Evolutionary conservation across 1,140 invertebrate genomes (phyloP).

Genomic region (Idris sp.): DNA sequence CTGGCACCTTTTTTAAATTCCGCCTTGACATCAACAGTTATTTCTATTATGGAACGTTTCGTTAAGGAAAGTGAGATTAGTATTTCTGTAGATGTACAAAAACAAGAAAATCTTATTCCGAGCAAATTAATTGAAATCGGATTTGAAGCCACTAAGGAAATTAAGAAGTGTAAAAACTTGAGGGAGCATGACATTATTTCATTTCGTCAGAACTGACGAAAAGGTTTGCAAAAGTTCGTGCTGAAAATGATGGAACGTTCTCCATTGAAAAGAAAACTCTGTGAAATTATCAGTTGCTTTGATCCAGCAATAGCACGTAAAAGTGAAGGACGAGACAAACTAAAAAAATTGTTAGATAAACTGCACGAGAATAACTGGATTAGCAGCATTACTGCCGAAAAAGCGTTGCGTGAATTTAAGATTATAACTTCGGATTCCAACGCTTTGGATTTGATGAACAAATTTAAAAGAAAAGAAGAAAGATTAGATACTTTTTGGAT

Average conservation of each 20-base stretch:
- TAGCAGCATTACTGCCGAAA: slow-evolving; percentile 30
- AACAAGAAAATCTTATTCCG: slow-evolving; percentile 34
- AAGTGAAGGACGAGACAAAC: not conserved
- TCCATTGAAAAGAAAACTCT: slow-evolving; percentile 34
- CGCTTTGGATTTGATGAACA: slow-evolving; percentile 5
- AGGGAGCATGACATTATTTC: not conserved
- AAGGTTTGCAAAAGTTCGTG: slow-evolving; percentile 9
- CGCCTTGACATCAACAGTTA: no score
- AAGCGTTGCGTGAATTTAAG: slow-evolving; percentile 23
- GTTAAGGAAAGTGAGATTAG: no score
- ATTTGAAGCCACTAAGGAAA: slow-evolving; percentile 13
- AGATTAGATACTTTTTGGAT: slow-evolving; percentile 36
- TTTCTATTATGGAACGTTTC: slow-evolving; percentile 30
- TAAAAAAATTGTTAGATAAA: not conserved
- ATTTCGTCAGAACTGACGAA: slow-evolving; percentile 14
- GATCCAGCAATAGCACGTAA: slow-evolving; percentile 23
- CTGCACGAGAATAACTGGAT: slow-evolving; percentile 11
- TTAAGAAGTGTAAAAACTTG: slow-evolving; percentile 5
- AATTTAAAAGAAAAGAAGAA: slow-evolving; percentile 15
- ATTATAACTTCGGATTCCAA: slow-evolving; percentile 8
- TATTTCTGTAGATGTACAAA: slow-evolving; percentile 16
- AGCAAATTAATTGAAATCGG: slow-evolving; percentile 16
- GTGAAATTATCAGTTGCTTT: slow-evolving; percentile 37
- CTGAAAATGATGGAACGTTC: slow-evolving; percentile 39
- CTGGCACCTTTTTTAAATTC: slow-evolving; percentile 46